phyloP scores from a whole-genome alignment of 2,888 invertebrate genomes.

The Aspidiotus rigidus region DNA sequence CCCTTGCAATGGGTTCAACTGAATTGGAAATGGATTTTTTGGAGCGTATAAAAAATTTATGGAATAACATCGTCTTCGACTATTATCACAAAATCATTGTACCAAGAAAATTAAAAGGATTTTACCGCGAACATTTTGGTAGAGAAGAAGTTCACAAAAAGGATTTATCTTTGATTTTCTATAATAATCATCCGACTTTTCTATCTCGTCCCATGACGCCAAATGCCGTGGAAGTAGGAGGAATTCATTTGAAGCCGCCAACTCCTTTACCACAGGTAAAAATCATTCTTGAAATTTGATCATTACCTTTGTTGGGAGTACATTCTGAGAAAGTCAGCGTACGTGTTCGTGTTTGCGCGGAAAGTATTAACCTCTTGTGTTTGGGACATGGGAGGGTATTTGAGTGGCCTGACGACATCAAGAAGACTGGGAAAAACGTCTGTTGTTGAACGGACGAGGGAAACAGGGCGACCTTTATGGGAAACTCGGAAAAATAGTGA shows the following conservation, averaged over 20 bases:
- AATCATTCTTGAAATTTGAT: too few relatives aligned
- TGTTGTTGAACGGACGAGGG: too few relatives aligned
- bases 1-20: not conserved
- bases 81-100: not conserved
- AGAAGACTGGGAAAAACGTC: too few relatives aligned
- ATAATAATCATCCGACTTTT: constrained; percentile 17
- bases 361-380: too few relatives aligned
- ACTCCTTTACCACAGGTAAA: constrained; percentile 20
- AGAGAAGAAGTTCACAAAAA: not conserved
- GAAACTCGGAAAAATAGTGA: too few relatives aligned
- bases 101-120: not conserved
- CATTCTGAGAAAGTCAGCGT: too few relatives aligned
- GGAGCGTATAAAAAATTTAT: constrained; percentile 3
- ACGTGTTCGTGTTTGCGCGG: too few relatives aligned
- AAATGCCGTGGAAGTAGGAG: constrained; percentile 15
- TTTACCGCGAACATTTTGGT: not conserved
- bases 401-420: too few relatives aligned
- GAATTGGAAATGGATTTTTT: not conserved
- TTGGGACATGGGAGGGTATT: too few relatives aligned
- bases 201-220: constrained; percentile 13
- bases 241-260: constrained; percentile 9
- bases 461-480: too few relatives aligned
- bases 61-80: not conserved
- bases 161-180: not conserved
- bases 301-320: too few relatives aligned